Evolutionary conservation across 2,113 vertebrate species (phyloP).

Genomic region (Tychaedon coryphoeus): DNA sequence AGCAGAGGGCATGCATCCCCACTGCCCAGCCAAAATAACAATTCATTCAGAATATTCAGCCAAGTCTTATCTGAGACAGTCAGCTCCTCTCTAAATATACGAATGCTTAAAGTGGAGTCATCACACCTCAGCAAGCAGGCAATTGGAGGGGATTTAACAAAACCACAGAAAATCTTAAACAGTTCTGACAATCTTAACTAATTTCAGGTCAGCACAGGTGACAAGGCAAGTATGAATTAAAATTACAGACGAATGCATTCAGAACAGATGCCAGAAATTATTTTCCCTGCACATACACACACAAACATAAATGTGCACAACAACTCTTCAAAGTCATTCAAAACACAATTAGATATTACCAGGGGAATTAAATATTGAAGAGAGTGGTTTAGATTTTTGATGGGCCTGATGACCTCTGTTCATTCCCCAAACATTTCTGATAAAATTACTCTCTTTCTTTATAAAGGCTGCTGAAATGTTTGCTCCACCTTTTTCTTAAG

Average conservation of each 20-base stretch:
- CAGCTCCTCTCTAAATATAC: neutral
- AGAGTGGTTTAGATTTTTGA: neutral
- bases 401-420: neutral
- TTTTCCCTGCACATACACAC: neutral
- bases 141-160: constrained; percentile 28
- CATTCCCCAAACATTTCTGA: neutral
- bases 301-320: constrained; percentile 11
- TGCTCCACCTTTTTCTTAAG: neutral
- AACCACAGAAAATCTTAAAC: constrained; percentile 45
- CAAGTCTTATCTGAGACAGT: neutral
- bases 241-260: constrained; percentile 57
- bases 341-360: constrained; percentile 43
- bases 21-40: neutral
- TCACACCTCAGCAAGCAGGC: neutral
- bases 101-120: neutral
- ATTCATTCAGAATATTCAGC: neutral
- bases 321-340: constrained; percentile 43
- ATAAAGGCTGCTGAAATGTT: neutral
- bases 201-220: constrained; percentile 50
- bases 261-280: constrained; percentile 61
- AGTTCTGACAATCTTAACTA: constrained; percentile 51
- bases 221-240: constrained; percentile 63
- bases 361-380: constrained; percentile 46
- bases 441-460: neutral
- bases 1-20: neutral